A percentile compares a stretch with the other conserved stretches of the same genome.
These are phyloP conservation scores for Pholis gunnellus DNA, from an alignment of 2,113 vertebrate genomes.

Conservation along the genomic window DNA sequence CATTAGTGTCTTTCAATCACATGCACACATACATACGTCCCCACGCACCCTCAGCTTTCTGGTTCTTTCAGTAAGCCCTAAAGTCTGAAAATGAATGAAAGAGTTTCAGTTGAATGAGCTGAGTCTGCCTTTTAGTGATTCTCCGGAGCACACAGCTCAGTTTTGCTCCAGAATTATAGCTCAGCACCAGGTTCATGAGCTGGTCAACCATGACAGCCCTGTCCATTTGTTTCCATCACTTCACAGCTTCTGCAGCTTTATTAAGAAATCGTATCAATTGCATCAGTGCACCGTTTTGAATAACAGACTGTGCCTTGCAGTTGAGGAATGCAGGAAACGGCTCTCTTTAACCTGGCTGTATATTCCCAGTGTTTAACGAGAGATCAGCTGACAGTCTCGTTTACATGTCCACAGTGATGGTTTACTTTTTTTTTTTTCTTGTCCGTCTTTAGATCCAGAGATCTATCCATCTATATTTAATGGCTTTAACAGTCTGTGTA, in stretches of 20 bases:
- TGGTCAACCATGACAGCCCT: conserved; percentile 53
- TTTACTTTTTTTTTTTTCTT: conserved; percentile 56
- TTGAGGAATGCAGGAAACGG: conserved; percentile 4
- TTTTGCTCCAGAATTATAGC: conserved; percentile 19
- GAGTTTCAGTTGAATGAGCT: conserved; percentile 31
- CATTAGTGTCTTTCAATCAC: conserved; percentile 5
- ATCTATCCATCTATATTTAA: conserved; percentile 46
- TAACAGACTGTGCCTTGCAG: conserved; percentile 6
- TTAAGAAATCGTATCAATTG: conserved; percentile 60
- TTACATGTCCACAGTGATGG: conserved; percentile 13
- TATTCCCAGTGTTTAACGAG: background rate
- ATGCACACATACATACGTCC: background rate
- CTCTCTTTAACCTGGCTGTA: conserved; percentile 7
- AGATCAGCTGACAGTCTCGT: background rate
- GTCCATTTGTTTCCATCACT: conserved; percentile 43
- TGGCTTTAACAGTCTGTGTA: conserved; percentile 71
- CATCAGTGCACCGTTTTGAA: conserved; percentile 47
- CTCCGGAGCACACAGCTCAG: conserved; percentile 24
- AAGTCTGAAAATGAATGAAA: conserved; percentile 35
- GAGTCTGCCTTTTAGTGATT: conserved; percentile 24
- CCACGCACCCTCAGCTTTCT: background rate
- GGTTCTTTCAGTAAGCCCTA: background rate
- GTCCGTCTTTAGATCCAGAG: conserved; percentile 56
- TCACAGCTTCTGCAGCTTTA: conserved; percentile 53
- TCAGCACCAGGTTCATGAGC: conserved; percentile 51